Evolutionary conservation across 1,140 invertebrate species (phyloP), one percentile per base, ranked within the genome.

Genomic region (Drosophila gunungcola): DNA sequence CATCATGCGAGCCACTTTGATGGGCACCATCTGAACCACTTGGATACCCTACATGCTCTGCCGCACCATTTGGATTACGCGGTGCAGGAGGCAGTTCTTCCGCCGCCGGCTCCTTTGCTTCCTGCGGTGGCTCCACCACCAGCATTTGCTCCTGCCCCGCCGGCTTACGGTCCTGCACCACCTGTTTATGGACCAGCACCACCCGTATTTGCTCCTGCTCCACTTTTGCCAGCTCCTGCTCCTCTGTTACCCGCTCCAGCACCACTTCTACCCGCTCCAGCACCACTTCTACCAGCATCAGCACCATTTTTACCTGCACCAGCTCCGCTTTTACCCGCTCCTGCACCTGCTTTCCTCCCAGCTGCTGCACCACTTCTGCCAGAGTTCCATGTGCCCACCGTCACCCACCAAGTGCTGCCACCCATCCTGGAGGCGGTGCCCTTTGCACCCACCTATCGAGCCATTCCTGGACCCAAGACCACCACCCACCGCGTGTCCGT

Each of bases 401-500:
- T 61, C 42, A 51, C 67, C 70, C 36, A 78, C 62, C 70, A 89
- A 13, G 61, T 89, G n/a, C 29, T 86, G 46, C 91, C 91, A 7
- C 91, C 91, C 1, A 60, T 91, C 5, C 38, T 90, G 6, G 90
- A 91, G 49, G 73, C 91, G 5, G 56, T 78, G 4, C 80, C 80
- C 1, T 80, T 90, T 38, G 64, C 74, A 2, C 75, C 88, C 53
- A 86, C 60, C 39, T 92, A 91, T 13, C 88, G 91, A 4, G 91
- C 81, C 6, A 86, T 84, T 29, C 81, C 75, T 1, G 91, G 91
- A 5, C 84, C 91, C 3, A 92, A 91, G 45, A 89, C 78, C 32
- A 92, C 90, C 39, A 91, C 90, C 7, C 81, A 89, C 29, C 82
- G 81, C 1, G 90, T 92, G 1, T 90, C 90, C 25, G 55, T 91